These are phyloP conservation scores for Albula goreensis DNA, from an alignment of 2,113 vertebrate genomes.

Conservation along the genomic window DNA sequence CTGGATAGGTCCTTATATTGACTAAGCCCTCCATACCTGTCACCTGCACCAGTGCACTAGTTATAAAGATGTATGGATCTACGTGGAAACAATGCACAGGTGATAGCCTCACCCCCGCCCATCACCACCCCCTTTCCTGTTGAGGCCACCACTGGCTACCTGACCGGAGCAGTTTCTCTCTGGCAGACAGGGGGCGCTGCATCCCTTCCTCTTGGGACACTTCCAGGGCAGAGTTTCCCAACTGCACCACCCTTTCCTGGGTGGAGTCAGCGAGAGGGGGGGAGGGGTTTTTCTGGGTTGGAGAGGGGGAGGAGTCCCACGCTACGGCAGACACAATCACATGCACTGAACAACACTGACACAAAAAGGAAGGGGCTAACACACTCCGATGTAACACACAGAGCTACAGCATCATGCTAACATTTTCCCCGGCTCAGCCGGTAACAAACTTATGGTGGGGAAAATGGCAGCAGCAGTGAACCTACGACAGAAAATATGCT, in stretches of 20 bases:
- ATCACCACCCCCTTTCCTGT: background rate
- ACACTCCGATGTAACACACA: background rate
- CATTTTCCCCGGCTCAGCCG: background rate
- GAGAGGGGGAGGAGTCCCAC: background rate
- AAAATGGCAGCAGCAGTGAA: background rate
- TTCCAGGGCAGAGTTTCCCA: background rate
- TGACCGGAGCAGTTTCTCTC: slow-evolving; percentile 35
- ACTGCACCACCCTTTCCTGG: slow-evolving; percentile 9
- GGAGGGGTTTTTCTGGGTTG: background rate
- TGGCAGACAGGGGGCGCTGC: slow-evolving; percentile 31
- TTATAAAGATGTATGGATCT: background rate
- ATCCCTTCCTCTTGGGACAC: slow-evolving; percentile 3
- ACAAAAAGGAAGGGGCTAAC: background rate
- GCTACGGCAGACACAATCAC: slow-evolving; percentile 25
- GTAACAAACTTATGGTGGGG: background rate
- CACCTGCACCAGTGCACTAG: background rate
- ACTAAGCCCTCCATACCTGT: background rate
- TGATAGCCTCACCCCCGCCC: background rate
- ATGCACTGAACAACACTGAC: slow-evolving; percentile 21
- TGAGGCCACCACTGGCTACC: slow-evolving; percentile 8
- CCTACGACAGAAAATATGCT: background rate
- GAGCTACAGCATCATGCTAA: background rate
- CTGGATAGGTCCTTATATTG: background rate
- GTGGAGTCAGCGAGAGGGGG: slow-evolving; percentile 4
- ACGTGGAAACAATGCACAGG: background rate